phyloP scores from a whole-genome alignment of 2,888 invertebrate species.

The Amphimallon solstitiale region DNA sequence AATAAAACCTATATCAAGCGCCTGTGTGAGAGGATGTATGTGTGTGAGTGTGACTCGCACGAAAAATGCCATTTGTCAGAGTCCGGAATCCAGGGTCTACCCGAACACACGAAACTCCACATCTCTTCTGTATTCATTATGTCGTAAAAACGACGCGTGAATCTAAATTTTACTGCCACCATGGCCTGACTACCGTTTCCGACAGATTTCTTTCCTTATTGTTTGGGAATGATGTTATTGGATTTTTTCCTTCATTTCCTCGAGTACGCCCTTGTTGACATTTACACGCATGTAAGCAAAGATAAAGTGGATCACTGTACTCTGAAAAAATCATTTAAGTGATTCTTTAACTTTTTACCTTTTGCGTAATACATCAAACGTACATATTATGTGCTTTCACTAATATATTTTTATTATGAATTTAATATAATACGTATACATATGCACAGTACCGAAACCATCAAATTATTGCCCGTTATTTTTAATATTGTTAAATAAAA shows the following conservation, averaged over 20 bases:
- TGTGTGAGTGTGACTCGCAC: no score
- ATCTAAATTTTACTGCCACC: slow-evolving; percentile 20
- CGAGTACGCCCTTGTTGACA: background rate
- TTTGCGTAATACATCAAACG: no score
- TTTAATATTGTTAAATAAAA: no score
- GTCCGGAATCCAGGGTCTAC: background rate
- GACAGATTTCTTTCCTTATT: slow-evolving; percentile 21
- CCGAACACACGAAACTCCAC: background rate
- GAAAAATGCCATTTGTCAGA: slow-evolving; percentile 11
- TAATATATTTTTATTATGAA: no score
- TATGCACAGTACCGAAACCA: no score
- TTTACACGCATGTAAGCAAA: background rate
- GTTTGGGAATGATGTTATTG: slow-evolving; percentile 24
- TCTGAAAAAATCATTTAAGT: no score
- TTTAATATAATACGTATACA: no score
- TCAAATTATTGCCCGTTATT: no score
- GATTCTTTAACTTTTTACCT: no score
- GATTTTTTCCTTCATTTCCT: slow-evolving; percentile 1
- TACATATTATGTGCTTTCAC: no score
- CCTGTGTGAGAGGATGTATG: background rate
- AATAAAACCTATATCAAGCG: slow-evolving; percentile 2
- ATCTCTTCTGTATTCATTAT: slow-evolving; percentile 23
- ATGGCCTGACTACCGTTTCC: slow-evolving; percentile 13
- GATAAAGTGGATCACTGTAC: no score
- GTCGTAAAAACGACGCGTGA: slow-evolving; percentile 22